Evolutionary conservation across 92 coral and sea anemone genomes (phyloP), one percentile per base, ranked within the genome.

Genomic region (Siderastrea radians): DNA sequence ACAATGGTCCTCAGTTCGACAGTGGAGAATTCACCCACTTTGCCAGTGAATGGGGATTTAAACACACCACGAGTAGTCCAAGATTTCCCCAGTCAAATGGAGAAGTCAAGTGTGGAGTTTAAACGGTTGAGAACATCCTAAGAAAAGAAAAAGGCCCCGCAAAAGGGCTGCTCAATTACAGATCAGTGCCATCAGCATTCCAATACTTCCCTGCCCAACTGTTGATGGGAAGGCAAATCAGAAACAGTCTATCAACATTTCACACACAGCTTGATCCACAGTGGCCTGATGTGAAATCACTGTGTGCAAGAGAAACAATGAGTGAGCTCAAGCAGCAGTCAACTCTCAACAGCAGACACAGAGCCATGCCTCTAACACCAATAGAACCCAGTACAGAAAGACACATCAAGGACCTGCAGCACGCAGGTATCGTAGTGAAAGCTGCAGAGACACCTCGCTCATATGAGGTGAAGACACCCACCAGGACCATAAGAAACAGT

Each of bases 11-110:
- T 45, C 52, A 70, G 3, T 70, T 45, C 19, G 75, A 45, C 17
- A 70, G 16, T 15, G 68, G 63, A 75, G 81, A 84, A 54, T 84
- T 72, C 58, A 51, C 79, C 3, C 81, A 74, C 59, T 84, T 84
- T 43, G 88, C 82, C 11, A 85, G 52, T 13, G 89, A 85, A 48
- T 85, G 89, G 89, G 88, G 88, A 63, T 84, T 84, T 43, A 58
- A 74, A 19, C 75, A 8, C 46, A 47, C 19, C 15, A 45, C 75
- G 1, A 70, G 75, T 5, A 70, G 75, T 19, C 53, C 75, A 6
- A 8, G 53, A 2, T 70, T 47, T 47, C 55, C 26, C 2, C 75
- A 47, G 51, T 70, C 89, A 0, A 85, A 85, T n/a, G 89, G 88
- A 84, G 88, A 84, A 72, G 73, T 84, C 15, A 62, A 84, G 76